Percentiles rank a stretch among this genome's conserved stretches.
These are phyloP conservation scores for Nomada ruficornis DNA, from an alignment of 2,888 invertebrate species.

Conservation along the genomic window DNA sequence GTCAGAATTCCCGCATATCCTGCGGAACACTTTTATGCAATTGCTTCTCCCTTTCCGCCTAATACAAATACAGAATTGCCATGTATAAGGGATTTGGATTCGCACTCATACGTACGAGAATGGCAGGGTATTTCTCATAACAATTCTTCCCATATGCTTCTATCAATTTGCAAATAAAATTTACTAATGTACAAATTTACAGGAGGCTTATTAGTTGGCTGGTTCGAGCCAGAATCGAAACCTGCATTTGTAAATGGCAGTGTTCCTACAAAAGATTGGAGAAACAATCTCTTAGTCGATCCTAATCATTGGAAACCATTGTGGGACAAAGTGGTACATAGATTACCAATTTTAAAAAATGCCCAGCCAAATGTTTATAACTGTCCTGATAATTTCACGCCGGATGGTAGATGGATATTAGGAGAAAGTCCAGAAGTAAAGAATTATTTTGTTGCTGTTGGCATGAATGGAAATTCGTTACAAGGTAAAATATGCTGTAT, in stretches of 20 bases:
- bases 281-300: conserved; percentile 85
- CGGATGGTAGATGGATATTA: conserved; percentile 89
- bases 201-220: conserved; percentile 87
- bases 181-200: conserved; percentile 6
- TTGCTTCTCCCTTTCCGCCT: conserved; percentile 84
- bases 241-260: conserved; percentile 86
- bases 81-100: conserved; percentile 88
- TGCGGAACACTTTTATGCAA: conserved; percentile 89
- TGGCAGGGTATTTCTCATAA: conserved; percentile 83
- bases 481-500: conserved; percentile 81
- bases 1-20: conserved; percentile 90
- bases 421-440: conserved; percentile 89
- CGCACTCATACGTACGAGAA: conserved; percentile 87
- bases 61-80: conserved; percentile 84
- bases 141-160: background rate
- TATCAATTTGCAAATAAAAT: conserved; percentile 2
- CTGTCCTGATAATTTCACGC: conserved; percentile 90
- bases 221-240: conserved; percentile 88
- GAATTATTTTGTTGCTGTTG: conserved; percentile 90
- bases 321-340: conserved; percentile 85
- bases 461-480: conserved; percentile 89
- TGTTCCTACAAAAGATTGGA: conserved; percentile 85
- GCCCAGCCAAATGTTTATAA: conserved; percentile 86
- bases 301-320: conserved; percentile 87
- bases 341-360: conserved; percentile 86